Conservation (phyloP, 2,888 invertebrate genomes). For the Gymnosoma rotundatum region DNA sequence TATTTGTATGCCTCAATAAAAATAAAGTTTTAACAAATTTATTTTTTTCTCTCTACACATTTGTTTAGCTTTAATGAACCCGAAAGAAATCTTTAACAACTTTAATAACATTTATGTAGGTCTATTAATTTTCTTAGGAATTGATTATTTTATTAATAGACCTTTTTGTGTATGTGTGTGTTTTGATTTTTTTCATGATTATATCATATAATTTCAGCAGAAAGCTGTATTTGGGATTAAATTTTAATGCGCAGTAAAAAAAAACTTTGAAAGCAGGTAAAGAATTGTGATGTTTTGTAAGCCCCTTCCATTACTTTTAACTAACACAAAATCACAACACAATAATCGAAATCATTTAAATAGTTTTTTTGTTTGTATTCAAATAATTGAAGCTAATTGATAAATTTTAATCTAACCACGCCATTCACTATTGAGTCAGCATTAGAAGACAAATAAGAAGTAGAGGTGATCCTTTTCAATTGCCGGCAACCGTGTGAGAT, state of each 20-base stretch:
- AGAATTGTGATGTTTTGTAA: no score
- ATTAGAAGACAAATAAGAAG: no score
- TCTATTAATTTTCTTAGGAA: constrained; percentile 26
- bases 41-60: not conserved
- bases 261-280: no score
- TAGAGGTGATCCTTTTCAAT: no score
- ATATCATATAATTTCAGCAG: constrained; percentile 19
- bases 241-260: not conserved
- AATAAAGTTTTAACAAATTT: constrained; percentile 32
- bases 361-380: no score
- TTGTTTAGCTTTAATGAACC: constrained; percentile 10
- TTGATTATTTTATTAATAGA: constrained; percentile 10
- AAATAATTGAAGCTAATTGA: no score
- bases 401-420: no score
- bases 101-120: constrained; percentile 21
- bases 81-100: constrained; percentile 8
- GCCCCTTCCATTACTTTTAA: no score
- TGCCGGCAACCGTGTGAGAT: no score
- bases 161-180: constrained; percentile 11
- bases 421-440: no score
- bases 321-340: no score
- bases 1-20: constrained; percentile 8
- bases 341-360: no score
- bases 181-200: constrained; percentile 19
- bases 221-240: not conserved